These are phyloP conservation scores for Podargus strigoides DNA, from an alignment of 2,797 vertebrate genomes.

Conservation along the genomic window DNA sequence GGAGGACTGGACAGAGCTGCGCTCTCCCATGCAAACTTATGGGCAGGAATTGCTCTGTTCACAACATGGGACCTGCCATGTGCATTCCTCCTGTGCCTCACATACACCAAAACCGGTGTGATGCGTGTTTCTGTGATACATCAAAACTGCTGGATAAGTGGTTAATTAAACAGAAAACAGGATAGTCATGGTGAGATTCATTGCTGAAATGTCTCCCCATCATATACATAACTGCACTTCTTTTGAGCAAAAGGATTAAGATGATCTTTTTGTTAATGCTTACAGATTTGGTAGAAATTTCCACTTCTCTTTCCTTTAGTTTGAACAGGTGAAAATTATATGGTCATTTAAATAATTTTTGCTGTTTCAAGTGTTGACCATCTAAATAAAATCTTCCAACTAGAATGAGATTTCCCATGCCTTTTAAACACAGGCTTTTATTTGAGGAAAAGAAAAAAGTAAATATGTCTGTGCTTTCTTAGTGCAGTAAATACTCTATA, in stretches of 20 bases:
- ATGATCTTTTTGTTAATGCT: neutral
- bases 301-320: neutral
- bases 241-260: neutral
- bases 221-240: fast-evolving
- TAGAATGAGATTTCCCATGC: neutral
- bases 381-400: neutral
- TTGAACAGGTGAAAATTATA: neutral
- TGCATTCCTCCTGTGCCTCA: neutral
- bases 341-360: neutral
- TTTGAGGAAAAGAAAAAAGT: neutral
- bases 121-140: fast-evolving
- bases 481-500: neutral
- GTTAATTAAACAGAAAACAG: neutral
- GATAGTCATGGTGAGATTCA: neutral
- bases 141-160: neutral
- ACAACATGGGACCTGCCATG: neutral
- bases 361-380: neutral
- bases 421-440: neutral
- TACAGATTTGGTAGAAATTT: neutral
- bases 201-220: neutral
- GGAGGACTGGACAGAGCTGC: neutral
- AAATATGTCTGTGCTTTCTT: neutral
- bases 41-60: neutral
- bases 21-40: neutral
- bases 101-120: fast-evolving